Evolutionary conservation across 2,797 vertebrate genomes (phyloP).

Genomic region (Betta splendens): DNA sequence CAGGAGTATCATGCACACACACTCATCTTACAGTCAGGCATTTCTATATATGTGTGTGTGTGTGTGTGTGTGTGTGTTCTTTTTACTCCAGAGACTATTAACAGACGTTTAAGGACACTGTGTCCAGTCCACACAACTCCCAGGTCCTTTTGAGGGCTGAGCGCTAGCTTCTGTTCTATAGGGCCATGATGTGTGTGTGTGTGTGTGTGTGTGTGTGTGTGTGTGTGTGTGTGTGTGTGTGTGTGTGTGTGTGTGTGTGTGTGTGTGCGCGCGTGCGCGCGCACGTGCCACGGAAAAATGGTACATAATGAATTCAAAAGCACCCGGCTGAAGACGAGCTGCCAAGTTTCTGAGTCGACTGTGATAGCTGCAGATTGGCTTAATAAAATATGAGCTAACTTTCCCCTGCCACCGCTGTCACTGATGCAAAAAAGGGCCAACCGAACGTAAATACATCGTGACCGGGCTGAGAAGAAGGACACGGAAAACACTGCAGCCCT

Average conservation of each 20-base stretch:
- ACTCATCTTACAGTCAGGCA: not conserved
- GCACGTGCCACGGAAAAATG: slow-evolving; percentile 35
- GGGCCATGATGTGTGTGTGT: too few species aligned
- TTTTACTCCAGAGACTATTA: too few species aligned
- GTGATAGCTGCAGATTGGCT: slow-evolving; percentile 61
- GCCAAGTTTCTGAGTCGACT: slow-evolving; percentile 62
- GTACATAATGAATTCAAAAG: slow-evolving; percentile 73
- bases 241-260: too few species aligned
- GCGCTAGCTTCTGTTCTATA: too few species aligned
- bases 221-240: too few species aligned
- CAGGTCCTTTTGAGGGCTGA: too few species aligned
- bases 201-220: too few species aligned
- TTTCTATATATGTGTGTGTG: slow-evolving; percentile 17
- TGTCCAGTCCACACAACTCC: too few species aligned
- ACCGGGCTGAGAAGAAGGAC: slow-evolving; percentile 12
- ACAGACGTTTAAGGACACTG: too few species aligned
- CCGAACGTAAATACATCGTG: slow-evolving; percentile 52
- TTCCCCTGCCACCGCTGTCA: slow-evolving; percentile 54
- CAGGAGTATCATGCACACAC: slow-evolving; percentile 24
- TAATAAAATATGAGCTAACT: slow-evolving; percentile 74
- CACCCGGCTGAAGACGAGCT: slow-evolving; percentile 57
- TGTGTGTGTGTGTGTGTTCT: slow-evolving; percentile 1
- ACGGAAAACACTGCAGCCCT: slow-evolving; percentile 12
- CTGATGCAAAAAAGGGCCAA: slow-evolving; percentile 61
- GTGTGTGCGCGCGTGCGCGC: too few species aligned